Base-by-base conservation (phyloP, 2,113 vertebrate genomes). In the Podocnemis expansa region DNA sequence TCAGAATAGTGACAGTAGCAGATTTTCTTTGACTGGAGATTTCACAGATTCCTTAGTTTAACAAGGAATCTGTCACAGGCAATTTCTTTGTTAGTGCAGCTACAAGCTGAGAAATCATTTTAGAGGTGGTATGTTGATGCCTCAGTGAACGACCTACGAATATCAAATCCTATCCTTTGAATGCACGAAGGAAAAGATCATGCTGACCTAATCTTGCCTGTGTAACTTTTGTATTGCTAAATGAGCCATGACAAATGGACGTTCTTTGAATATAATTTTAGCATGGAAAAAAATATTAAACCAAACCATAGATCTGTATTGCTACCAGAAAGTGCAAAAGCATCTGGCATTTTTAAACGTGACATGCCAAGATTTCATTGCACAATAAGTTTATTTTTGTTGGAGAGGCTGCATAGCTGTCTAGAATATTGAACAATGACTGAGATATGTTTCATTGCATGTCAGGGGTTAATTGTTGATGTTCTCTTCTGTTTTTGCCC, bases 391-490 rank as follows among this genome's bases (percentile, higher is more conserved):
- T 91, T 47, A 10, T 38, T 96, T 97, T 82, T 80, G n/a, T 22
- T 82, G 31, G 75, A 80, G 63, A 43, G 45, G 9, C 34, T 87
- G 22, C 31, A 25, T 80, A 41, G 79, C 41, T 89, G n/a, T 55
- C 82, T 17, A 0, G 0, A 51, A 54, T 80, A 29, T 41, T 47
- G 3, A 49, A 87, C 13, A 86, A 63, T 2, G 3, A 27, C 43
- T 86, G 17, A 70, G 78, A 49, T 82, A 41, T 1, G 19, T 90
- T 78, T 54, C 58, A 85, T 21, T 91, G 19, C 0, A 0, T 56
- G 60, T 91, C 19, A 49, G 82, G 79, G 38, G 56, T 87, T 89
- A 92, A 91, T 45, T 45, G 58, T 86, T 55, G 81, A 22, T n/a
- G 25, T 63, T 16, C 3, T 13, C 43, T 90, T 87, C 70, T 76